Evolutionary conservation across 2,113 vertebrate species (phyloP), one percentile per base, ranked within the genome.

Genomic region (Synchiropus splendidus): DNA sequence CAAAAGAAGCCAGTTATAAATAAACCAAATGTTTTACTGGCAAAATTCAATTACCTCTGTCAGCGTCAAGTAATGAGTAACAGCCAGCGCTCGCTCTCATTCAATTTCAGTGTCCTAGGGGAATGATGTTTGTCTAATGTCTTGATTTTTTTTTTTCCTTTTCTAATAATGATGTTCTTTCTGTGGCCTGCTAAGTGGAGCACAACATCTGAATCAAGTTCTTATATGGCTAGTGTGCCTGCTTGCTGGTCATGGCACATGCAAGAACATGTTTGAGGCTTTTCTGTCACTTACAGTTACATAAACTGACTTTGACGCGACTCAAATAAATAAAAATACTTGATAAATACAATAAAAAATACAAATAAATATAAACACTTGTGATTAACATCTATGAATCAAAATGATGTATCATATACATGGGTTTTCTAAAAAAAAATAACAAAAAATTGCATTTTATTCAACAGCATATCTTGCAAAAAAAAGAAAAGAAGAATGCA

Each of bases 21-120:
- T 78, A 75, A 75, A 67, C 13, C 9, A 47, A 74, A 69, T 66
- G 60, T 55, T 74, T 71, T 64, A 46, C 13, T 58, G 55, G 61
- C 59, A 60, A 56, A 78, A 83, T 80, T 65, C 54, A 81, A 81
- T 82, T 76, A 68, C 61, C 64, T 48, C 61, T 58, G 67, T 75
- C 66, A 72, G 54, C 61, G 58, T 37, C 45, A 54, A 45, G 71
- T 77, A 80, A 80, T 78, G 72, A 81, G 58, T 74, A 69, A 78
- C 78, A 77, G 65, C 50, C 57, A 69, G 58, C 54, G 75, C 68
- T 67, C 63, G 67, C 67, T 73, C 74, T 77, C 61, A 72, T 77
- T 81, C 80, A 74, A 80, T 79, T 82, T 73, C 60, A 46, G 51
- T 51, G 51, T 72, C 67, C 66, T 51, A 27, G 12, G 53, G 59